phyloP scores from a whole-genome alignment of 2,888 invertebrate species.

The Sclerodermus sp. region DNA sequence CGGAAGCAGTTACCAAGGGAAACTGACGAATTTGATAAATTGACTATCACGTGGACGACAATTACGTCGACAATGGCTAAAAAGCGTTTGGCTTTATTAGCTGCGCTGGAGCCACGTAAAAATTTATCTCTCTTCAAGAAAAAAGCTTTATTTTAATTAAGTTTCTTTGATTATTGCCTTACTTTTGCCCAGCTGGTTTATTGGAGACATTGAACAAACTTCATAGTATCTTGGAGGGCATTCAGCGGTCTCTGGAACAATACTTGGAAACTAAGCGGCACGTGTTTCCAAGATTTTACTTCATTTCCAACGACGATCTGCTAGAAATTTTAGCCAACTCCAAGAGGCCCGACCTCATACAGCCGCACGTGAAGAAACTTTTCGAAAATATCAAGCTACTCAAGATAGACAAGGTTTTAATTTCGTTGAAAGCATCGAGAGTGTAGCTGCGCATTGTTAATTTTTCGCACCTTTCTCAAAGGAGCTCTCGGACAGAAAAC shows the following conservation, averaged over 20 bases:
- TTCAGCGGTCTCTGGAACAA: conserved; percentile 80
- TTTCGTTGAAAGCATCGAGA: not conserved
- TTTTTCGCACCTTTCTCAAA: too few species aligned
- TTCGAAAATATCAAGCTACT: conserved; percentile 83
- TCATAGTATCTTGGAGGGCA: conserved; percentile 75
- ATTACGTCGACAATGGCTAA: conserved; percentile 43
- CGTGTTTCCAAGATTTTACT: conserved; percentile 82
- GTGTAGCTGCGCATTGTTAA: too few species aligned
- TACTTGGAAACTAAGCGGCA: conserved; percentile 89
- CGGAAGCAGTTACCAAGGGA: conserved; percentile 79
- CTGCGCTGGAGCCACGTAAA: conserved; percentile 56
- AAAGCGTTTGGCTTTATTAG: conserved; percentile 30
- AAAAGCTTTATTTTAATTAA: not conserved
- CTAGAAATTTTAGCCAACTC: conserved; percentile 85
- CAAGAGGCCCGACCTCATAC: conserved; percentile 79
- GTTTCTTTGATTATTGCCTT: not conserved
- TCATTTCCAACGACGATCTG: conserved; percentile 80
- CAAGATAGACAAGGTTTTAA: conserved; percentile 65
- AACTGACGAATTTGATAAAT: conserved; percentile 71
- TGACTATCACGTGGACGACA: conserved; percentile 61
- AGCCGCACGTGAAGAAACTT: conserved; percentile 84
- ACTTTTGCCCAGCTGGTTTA: conserved; percentile 55
- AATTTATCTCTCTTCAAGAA: conserved; percentile 5
- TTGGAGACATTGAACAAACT: conserved; percentile 71
- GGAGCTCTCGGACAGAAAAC: too few species aligned